A percentile compares a stretch with the other conserved stretches of the same genome.
These are phyloP conservation scores for Rana temporaria DNA, from an alignment of 2,113 vertebrate genomes.

Conservation along the genomic window DNA sequence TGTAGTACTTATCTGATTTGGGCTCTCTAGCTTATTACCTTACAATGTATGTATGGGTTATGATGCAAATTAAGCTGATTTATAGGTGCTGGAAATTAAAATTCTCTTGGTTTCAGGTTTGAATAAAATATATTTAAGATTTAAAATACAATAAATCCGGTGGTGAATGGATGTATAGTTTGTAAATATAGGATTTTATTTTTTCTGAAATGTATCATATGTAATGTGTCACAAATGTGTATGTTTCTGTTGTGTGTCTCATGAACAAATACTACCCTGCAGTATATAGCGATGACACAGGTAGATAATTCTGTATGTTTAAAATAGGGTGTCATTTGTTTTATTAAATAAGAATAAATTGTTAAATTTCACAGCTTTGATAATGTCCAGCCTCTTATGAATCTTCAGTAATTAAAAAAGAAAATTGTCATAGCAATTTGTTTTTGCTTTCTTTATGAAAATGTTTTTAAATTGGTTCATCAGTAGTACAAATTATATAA, in stretches of 20 bases:
- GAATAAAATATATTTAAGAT: neutral
- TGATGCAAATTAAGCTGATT: neutral
- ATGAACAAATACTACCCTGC: slow-evolving; percentile 27
- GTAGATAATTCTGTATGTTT: neutral
- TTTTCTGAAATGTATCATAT: neutral
- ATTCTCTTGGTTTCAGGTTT: neutral
- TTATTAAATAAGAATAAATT: neutral
- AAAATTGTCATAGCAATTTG: neutral
- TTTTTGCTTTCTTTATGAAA: too few species aligned
- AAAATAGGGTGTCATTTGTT: neutral
- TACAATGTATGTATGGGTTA: neutral
- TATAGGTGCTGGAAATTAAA: neutral
- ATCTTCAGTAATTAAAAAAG: slow-evolving; percentile 31
- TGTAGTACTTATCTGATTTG: neutral
- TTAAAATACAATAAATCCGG: neutral
- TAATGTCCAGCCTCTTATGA: slow-evolving; percentile 1
- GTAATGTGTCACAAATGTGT: neutral
- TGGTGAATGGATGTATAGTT: slow-evolving; percentile 20
- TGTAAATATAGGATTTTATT: slow-evolving; percentile 44
- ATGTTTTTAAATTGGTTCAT: too few species aligned
- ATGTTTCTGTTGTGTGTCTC: neutral
- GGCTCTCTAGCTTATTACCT: neutral
- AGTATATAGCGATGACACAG: neutral
- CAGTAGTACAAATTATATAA: too few species aligned
- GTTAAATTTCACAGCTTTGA: slow-evolving; percentile 2